phyloP scores from a whole-genome alignment of 2,888 invertebrate species.

The Calameuta filiformis region DNA sequence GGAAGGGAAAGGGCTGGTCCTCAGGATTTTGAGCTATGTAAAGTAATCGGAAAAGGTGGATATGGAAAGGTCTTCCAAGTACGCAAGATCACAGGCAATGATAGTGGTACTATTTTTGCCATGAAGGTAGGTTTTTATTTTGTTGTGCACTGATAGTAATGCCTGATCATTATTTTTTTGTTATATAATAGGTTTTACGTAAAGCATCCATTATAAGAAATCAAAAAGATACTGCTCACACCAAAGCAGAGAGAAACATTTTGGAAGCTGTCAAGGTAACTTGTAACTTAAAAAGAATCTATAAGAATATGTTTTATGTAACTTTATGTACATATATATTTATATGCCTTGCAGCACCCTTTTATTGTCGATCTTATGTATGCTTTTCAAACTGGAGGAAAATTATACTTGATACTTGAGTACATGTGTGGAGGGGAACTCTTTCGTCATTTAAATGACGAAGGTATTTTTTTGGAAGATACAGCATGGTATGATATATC shows the following conservation, averaged over 20 bases:
- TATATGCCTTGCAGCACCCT: conserved; percentile 70
- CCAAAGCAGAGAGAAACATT: conserved; percentile 82
- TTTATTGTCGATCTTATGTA: conserved; percentile 82
- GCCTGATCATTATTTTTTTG: neutral
- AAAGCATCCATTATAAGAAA: conserved; percentile 80
- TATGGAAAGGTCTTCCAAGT: conserved; percentile 80
- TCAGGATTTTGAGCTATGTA: conserved; percentile 79
- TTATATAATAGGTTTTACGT: conserved; percentile 67
- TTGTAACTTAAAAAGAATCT: neutral
- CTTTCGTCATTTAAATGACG: conserved; percentile 80
- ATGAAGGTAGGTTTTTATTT: conserved; percentile 71
- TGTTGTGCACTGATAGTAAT: neutral
- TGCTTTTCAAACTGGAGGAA: conserved; percentile 82
- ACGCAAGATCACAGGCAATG: conserved; percentile 74
- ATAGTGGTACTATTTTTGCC: conserved; percentile 77
- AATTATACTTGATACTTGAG: conserved; percentile 79
- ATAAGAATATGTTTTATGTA: neutral
- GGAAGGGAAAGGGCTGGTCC: conserved; percentile 89
- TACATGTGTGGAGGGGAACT: conserved; percentile 81
- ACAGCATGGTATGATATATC: conserved; percentile 68
- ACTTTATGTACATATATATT: conserved; percentile 6
- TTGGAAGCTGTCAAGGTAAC: conserved; percentile 74
- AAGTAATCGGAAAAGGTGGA: conserved; percentile 80
- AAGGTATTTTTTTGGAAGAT: conserved; percentile 81
- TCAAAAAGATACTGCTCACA: conserved; percentile 83